Base-by-base conservation (phyloP, 2,888 invertebrate genomes). In the Poecilus cupreus region DNA sequence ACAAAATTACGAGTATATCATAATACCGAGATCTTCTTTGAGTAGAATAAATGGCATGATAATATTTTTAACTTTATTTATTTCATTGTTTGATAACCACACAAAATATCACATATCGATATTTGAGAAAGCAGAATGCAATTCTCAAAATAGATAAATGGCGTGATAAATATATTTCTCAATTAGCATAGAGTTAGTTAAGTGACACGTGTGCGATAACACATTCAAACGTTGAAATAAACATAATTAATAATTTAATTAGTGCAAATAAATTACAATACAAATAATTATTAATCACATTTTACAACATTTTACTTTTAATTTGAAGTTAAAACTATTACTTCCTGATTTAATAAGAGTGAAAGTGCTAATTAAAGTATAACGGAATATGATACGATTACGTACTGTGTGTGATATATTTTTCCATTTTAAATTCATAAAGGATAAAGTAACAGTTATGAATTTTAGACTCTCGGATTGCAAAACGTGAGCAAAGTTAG, bases 281-380 rank as follows among this genome's bases (percentile, higher is more conserved):
- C 72, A 72, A 72, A 72, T 72, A 72, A 46, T 46, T 43, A 72
- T 72, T 46, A 24, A 43, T 43, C n/a, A 70, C 20, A 54, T 54
- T 32, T 54, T 54, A 37, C 64, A 64, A 39, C 39, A 46, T 72
- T 72, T 72, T 72, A 46, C 72, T 72, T 72, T 72, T 72, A 72
- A 72, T 72, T 72, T 46, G 18, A 54, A 32, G 18, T n/a, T 60
- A 57, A 57, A 57, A 54, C 51, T 77, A 20, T 39, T 18, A 77
- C 57, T 77, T 77, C 76, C 76, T 77, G 16, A 57, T 77, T 8
- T 57, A 32, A 11, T 13, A 46, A 72, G 32, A 77, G 76, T 77
- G 76, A 77, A 77, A 77, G 76, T 77, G 49, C 57, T 57, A 77
- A 77, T 77, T 77, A 77, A 77, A 57, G 37, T 57, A 77, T 77